Percentiles rank a stretch among this genome's conserved stretches.
These are phyloP conservation scores for Prunella strophiata DNA, from an alignment of 2,797 vertebrate species.

Conservation along the genomic window DNA sequence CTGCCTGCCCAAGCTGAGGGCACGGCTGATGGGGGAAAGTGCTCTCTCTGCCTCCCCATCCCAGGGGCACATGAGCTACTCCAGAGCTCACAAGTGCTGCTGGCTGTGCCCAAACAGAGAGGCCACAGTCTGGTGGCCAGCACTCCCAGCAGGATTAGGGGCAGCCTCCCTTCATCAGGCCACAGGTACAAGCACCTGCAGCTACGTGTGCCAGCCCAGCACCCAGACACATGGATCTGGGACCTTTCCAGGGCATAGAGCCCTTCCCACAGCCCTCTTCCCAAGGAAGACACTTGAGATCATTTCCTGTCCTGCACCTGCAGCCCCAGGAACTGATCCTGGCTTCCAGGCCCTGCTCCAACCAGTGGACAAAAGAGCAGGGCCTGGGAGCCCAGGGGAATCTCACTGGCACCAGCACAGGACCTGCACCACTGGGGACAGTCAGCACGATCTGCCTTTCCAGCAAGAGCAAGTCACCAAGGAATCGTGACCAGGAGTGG, in stretches of 20 bases:
- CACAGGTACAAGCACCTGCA: accelerated
- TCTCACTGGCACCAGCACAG: background rate
- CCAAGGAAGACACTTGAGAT: background rate
- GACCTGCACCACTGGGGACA: background rate
- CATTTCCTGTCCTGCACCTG: background rate
- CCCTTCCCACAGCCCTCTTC: background rate
- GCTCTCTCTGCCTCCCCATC: background rate
- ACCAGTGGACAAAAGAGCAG: background rate
- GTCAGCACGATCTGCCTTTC: accelerated
- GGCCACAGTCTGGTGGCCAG: accelerated
- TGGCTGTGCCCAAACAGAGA: background rate
- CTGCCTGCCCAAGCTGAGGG: background rate
- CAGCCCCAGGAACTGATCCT: background rate
- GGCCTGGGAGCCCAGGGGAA: background rate
- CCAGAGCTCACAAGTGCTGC: background rate
- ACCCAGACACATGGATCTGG: accelerated
- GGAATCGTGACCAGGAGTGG: accelerated
- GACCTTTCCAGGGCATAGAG: accelerated
- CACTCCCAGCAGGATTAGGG: background rate
- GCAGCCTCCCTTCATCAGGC: background rate
- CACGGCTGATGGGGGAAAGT: background rate
- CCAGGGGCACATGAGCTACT: background rate
- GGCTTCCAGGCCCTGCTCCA: background rate
- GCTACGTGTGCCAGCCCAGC: background rate
- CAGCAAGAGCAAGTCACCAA: background rate